phyloP scores from a whole-genome alignment of 2,888 invertebrate genomes.

The Biston betularia region DNA sequence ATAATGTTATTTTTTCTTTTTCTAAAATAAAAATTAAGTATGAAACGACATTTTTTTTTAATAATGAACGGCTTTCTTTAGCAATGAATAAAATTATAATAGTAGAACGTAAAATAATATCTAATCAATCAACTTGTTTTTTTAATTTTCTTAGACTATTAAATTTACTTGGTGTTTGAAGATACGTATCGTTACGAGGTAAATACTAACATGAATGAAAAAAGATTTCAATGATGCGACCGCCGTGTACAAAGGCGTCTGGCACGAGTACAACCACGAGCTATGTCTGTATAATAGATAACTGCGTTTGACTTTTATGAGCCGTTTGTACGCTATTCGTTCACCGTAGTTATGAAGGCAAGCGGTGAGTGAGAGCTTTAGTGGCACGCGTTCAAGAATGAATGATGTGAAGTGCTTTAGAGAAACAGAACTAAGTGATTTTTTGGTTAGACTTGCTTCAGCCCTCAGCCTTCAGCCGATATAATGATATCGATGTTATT shows the following conservation, averaged over 20 bases:
- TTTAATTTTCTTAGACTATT: too few species aligned
- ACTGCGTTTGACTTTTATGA: constrained; percentile 23
- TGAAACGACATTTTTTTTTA: too few species aligned
- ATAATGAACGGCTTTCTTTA: too few species aligned
- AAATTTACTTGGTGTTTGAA: too few species aligned
- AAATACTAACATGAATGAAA: neutral
- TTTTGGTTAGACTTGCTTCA: neutral
- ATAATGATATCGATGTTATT: too few species aligned
- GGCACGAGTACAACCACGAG: constrained; percentile 9
- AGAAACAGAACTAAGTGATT: neutral
- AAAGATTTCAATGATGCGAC: constrained; percentile 1
- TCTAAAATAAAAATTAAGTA: too few species aligned
- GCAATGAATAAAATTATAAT: too few species aligned
- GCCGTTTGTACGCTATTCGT: constrained; percentile 25
- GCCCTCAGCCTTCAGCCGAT: too few species aligned
- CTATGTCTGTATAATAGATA: constrained; percentile 17
- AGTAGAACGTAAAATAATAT: too few species aligned
- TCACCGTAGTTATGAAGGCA: constrained; percentile 14
- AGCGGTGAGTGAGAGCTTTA: constrained; percentile 7
- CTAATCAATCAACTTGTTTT: too few species aligned
- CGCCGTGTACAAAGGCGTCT: constrained; percentile 1
- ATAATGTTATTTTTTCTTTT: too few species aligned
- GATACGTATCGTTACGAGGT: too few species aligned
- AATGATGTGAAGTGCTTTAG: constrained; percentile 6
- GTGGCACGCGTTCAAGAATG: constrained; percentile 13